phyloP scores from a whole-genome alignment of 2,113 vertebrate species.

The Ageneiosus marmoratus region DNA sequence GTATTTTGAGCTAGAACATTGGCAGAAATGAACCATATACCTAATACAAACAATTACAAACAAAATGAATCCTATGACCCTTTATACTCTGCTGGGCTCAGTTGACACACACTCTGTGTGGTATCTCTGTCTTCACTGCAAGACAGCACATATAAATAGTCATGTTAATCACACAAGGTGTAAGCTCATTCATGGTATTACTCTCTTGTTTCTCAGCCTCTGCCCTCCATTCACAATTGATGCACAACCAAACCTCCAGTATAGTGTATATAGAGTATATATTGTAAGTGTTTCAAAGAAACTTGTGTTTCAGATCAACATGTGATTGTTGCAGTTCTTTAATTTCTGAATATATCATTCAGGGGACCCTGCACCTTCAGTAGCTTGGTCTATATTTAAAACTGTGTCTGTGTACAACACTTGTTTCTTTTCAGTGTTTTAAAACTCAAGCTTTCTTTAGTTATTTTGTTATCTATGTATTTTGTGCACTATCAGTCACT shows the following conservation, averaged over 20 bases:
- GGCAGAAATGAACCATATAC: no score
- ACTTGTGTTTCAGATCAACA: not conserved
- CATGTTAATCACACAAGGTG: not conserved
- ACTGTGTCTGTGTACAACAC: not conserved
- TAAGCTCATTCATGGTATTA: slow-evolving; percentile 1
- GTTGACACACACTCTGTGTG: not conserved
- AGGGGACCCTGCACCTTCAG: not conserved
- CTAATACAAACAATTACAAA: no score
- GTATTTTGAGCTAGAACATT: no score
- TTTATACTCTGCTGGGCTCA: not conserved
- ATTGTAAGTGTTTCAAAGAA: not conserved
- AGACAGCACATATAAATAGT: not conserved
- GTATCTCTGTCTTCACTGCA: not conserved
- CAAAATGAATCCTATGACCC: no score
- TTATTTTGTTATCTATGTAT: no score
- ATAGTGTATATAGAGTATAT: not conserved
- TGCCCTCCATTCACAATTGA: not conserved
- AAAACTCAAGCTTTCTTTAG: no score
- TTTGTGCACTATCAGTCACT: no score
- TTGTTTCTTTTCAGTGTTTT: no score
- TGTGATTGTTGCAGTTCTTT: not conserved
- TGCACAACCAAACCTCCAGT: not conserved
- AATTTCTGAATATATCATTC: not conserved
- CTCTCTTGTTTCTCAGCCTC: not conserved
- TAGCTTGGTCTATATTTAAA: not conserved